phyloP scores from a whole-genome alignment of 2,888 invertebrate genomes.

The Mechanitis messenoides region DNA sequence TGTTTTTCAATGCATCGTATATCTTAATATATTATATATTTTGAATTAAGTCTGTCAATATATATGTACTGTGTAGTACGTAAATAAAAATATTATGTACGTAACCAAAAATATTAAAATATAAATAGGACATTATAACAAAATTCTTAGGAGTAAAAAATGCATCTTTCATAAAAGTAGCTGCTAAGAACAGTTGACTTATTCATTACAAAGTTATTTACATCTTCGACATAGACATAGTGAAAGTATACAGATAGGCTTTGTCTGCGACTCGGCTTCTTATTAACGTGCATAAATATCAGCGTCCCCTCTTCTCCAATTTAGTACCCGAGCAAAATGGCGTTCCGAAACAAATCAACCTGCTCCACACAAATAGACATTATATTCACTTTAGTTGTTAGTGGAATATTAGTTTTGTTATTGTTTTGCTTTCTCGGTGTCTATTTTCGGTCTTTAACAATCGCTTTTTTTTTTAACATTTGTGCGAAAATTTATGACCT shows the following conservation, averaged over 20 bases:
- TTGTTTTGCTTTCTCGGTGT: background rate
- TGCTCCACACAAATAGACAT: slow-evolving; percentile 26
- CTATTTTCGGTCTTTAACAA: background rate
- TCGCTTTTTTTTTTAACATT: background rate
- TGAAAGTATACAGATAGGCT: slow-evolving; percentile 41
- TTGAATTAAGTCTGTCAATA: no score
- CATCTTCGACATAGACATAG: slow-evolving; percentile 3
- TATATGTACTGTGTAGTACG: no score
- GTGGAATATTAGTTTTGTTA: slow-evolving; percentile 1
- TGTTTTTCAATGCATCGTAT: no score
- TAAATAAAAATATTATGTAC: no score
- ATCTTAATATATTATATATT: no score
- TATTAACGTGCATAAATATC: slow-evolving; percentile 73
- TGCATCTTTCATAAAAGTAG: no score
- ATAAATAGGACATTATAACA: no score
- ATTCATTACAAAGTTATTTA: slow-evolving; percentile 2
- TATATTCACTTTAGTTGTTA: slow-evolving; percentile 16
- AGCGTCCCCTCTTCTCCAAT: slow-evolving; percentile 52
- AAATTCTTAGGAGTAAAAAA: no score
- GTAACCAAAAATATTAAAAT: no score
- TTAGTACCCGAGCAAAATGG: slow-evolving; percentile 43
- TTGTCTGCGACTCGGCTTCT: slow-evolving; percentile 56
- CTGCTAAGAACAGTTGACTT: background rate
- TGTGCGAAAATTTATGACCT: background rate
- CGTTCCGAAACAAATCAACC: slow-evolving; percentile 57